Percentiles rank a stretch among this genome's conserved stretches.
Conservation (phyloP, 2,797 vertebrate species). For the Coregonus ussuriensis region DNA sequence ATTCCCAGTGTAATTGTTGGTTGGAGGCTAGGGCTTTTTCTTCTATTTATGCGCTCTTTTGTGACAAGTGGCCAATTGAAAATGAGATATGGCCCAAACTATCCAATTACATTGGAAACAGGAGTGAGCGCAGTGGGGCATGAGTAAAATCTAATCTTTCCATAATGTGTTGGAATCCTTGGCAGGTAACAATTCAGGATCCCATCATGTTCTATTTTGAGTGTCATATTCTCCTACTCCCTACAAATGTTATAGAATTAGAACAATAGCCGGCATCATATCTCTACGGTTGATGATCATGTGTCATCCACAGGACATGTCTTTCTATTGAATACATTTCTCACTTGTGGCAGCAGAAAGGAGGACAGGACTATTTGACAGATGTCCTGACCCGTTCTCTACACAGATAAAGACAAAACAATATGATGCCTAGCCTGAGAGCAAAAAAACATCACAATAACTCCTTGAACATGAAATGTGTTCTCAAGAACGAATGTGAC, state of each 20-base stretch:
- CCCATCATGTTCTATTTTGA: constrained; percentile 44
- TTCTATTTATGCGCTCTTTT: constrained; percentile 17
- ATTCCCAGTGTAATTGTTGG: constrained; percentile 12
- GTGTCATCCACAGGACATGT: neutral
- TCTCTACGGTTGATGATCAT: neutral
- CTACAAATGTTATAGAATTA: neutral
- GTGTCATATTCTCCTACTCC: constrained; percentile 36
- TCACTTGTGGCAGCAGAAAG: neutral
- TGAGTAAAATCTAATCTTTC: constrained; percentile 55
- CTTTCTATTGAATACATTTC: neutral
- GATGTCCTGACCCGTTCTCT: neutral
- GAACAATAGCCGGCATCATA: neutral
- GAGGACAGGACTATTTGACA: neutral
- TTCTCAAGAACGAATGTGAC: neutral
- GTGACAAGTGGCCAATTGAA: constrained; percentile 45
- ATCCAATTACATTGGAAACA: constrained; percentile 50
- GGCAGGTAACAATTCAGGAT: constrained; percentile 58
- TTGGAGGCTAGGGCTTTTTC: constrained; percentile 14
- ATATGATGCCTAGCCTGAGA: neutral
- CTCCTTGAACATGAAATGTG: neutral
- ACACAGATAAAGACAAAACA: neutral
- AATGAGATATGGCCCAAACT: constrained; percentile 51
- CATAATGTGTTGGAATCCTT: constrained; percentile 41
- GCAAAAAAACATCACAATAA: neutral
- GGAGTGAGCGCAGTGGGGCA: constrained; percentile 25